Evolutionary conservation across 2,113 vertebrate species (phyloP), one percentile per base, ranked within the genome.

Genomic region (human (Homo sapiens)): DNA sequence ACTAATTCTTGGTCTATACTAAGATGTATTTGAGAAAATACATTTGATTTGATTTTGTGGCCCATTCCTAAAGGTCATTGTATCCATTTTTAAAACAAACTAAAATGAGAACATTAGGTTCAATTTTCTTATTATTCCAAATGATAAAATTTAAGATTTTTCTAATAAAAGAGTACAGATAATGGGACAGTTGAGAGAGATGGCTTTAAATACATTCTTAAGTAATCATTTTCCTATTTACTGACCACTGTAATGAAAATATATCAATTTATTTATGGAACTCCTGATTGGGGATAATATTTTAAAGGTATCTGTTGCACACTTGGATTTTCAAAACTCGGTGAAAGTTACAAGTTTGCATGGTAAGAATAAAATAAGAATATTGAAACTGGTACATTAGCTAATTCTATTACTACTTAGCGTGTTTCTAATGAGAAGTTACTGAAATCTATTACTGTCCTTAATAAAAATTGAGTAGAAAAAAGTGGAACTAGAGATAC

Each of bases 381-480:
- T 90, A 78, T 88, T 93, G 43, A 96, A 97, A 95, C 50, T 97
- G 93, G 85, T 98, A 97, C 86, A 96, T 66, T 97, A 88, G 72
- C 80, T 96, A 89, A 96, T 98, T 98, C 96, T 38, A 38, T 89
- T 97, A 73, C 75, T 97, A n/a, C 85, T 98, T 97, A 95, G 57
- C 91, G 96, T 73, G 81, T 55, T 55, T 43, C 43, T 59, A 95
- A 66, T 70, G 93, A 97, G 59, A 97, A 97, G 93, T 88, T 73
- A 93, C 22, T 76, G 72, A 79, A 93, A 79, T 96, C 85, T 95
- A 73, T 97, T 95, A 97, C 38, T 88, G 70, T 88, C 38, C 79
- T 97, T 90, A 64, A 94, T 93, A 89, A 27, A 93, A 73, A 6
- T 94, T 96, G 30, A 90, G 12, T 92, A 97, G 35, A 70, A 95